Evolutionary conservation across 2,797 vertebrate species (phyloP).

Genomic region (Sphenopsis melanotis): DNA sequence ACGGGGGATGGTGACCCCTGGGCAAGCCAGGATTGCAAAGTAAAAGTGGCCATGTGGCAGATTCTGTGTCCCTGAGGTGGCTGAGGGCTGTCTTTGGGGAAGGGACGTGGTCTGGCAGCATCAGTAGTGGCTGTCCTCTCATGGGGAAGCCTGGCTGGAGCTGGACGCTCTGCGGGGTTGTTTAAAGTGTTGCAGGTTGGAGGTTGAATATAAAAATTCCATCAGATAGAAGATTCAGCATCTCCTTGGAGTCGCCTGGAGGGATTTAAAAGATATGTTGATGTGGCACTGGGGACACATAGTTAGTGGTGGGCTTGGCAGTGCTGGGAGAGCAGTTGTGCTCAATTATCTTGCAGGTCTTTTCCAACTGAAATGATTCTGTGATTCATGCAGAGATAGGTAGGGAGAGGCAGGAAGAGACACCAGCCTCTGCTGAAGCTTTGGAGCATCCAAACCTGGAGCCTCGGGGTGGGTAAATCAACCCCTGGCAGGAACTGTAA

Average conservation of each 20-base stretch:
- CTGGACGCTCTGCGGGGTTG: rapidly evolving
- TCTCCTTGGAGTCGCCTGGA: neutral
- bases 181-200: neutral
- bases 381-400: neutral
- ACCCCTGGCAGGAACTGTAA: rapidly evolving
- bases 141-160: neutral
- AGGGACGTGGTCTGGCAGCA: neutral
- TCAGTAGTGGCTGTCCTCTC: neutral
- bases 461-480: rapidly evolving
- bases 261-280: neutral
- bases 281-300: neutral
- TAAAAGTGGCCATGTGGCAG: rapidly evolving
- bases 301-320: neutral
- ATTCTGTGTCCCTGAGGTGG: neutral
- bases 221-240: rapidly evolving
- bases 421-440: neutral
- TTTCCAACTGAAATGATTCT: neutral
- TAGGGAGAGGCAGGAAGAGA: neutral
- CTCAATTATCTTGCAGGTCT: neutral
- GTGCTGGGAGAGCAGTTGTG: neutral
- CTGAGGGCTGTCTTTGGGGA: neutral
- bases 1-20: rapidly evolving
- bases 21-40: neutral
- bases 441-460: neutral
- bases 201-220: neutral